Base-by-base conservation (phyloP, 2,888 invertebrate genomes). In the Teleiodes luculella region DNA sequence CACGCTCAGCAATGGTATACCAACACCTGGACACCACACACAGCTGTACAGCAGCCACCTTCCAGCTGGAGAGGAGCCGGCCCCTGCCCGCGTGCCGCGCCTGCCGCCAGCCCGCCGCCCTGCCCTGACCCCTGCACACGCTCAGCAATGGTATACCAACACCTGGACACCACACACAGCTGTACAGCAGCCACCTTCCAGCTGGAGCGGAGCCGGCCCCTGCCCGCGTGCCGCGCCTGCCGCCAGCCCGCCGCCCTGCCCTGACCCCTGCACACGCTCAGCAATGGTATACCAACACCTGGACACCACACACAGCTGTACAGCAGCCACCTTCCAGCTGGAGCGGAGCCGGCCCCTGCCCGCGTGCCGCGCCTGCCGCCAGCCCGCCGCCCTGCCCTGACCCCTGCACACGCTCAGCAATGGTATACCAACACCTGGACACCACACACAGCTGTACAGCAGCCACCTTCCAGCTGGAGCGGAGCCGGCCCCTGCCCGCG, bases 351-450 rank as follows among this genome's bases (percentile, higher is more conserved):
- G 62, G 16, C 55, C 51, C 18, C 62, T 63, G n/a, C 53, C 41
- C 60, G 74, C 77, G 78, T 86, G 86, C 68, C 53, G 7, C 58
- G 60, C 57, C 20, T 84, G 84, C 70, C 60, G 64, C 37, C 80
- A 74, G 67, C 78, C 77, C 46, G 69, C 71, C 31, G 61, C 63
- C 57, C 63, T 64, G 61, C 70, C 76, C 55, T 76, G 76, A 71
- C 78, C 64, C 36, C 72, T 70, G 56, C 61, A 66, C 65, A 75
- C 77, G 61, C 72, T 76, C 59, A 59, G 39, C 68, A 62, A 60
- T 63, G 68, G 65, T 1, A 60, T n/a, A n/a, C n/a, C n/a, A n/a
- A n/a, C n/a, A 58, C 55, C 55, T 56, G n/a, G n/a, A n/a, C n/a
- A n/a, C n/a, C n/a, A n/a, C n/a, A n/a, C 54, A 61, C 8, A 16